phyloP scores from a whole-genome alignment of 2,888 invertebrate species.

The Eupeodes latifasciatus region DNA sequence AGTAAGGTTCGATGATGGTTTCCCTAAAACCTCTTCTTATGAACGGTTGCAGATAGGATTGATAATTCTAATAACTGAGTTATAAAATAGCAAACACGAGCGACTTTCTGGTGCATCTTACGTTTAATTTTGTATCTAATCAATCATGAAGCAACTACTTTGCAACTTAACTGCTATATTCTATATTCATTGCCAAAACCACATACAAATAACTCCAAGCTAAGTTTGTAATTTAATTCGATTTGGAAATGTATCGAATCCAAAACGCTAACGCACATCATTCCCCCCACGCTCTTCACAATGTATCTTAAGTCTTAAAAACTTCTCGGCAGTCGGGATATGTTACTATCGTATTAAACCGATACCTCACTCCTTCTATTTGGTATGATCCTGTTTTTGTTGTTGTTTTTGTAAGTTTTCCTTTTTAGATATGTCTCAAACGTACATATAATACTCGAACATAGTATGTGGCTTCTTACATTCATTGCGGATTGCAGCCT shows the following conservation, averaged over 20 bases:
- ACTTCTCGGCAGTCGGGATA: background rate
- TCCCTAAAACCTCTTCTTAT: too few species aligned
- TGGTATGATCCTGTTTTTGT: conserved; percentile 50
- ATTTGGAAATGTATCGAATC: conserved; percentile 49
- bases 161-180: conserved; percentile 11
- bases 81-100: too few species aligned
- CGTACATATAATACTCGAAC: background rate
- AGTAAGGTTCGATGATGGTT: too few species aligned
- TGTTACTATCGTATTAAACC: background rate
- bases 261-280: conserved; percentile 34
- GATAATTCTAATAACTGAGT: too few species aligned
- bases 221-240: conserved; percentile 73
- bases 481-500: conserved; percentile 35
- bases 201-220: conserved; percentile 66
- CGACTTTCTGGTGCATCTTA: background rate
- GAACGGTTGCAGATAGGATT: too few species aligned
- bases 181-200: conserved; percentile 36
- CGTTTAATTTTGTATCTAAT: background rate
- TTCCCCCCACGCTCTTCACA: background rate
- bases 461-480: conserved; percentile 55
- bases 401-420: conserved; percentile 27
- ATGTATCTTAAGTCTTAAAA: conserved; percentile 34
- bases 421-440: conserved; percentile 31
- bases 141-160: conserved; percentile 9
- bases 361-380: background rate